These are phyloP conservation scores for Apostichopus japonicus DNA, from an alignment of 35 echinoderm and acorn worm species.

Conservation along the genomic window DNA sequence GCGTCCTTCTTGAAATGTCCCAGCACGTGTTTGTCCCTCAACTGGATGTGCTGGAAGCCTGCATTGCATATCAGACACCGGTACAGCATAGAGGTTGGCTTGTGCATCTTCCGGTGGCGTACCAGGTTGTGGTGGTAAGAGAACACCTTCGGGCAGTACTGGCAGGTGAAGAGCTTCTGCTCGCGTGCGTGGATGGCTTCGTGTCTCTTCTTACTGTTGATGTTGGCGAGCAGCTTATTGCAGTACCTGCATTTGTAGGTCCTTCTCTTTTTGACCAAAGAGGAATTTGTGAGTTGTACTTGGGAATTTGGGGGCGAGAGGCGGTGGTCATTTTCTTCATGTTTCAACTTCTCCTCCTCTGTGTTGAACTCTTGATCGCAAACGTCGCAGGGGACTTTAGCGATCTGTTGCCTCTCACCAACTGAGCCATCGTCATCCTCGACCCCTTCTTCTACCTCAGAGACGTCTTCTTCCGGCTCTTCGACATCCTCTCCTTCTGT, in stretches of 20 bases:
- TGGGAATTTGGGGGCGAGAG: neutral
- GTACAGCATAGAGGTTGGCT: neutral
- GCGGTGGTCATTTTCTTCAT: conserved; percentile 12
- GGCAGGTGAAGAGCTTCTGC: neutral
- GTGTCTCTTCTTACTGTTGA: conserved; percentile 2
- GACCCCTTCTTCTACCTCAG: neutral
- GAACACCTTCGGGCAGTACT: conserved; percentile 25
- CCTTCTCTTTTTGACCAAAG: neutral
- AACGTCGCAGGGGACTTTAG: neutral
- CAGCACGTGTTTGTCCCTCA: conserved; percentile 35
- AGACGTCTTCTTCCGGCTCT: neutral
- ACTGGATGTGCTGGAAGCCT: neutral
- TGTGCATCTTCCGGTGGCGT: conserved; percentile 16
- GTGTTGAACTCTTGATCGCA: conserved; percentile 5
- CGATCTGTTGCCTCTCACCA: neutral
- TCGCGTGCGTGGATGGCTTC: conserved; percentile 18
- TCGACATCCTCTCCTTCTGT: conserved; percentile 7
- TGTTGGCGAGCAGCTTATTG: neutral
- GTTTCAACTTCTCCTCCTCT: neutral
- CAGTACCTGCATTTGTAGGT: conserved; percentile 41
- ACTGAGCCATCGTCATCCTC: neutral
- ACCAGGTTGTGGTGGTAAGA: neutral
- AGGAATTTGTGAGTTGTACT: neutral
- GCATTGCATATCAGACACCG: conserved; percentile 28
- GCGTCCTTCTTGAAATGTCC: conserved; percentile 42